Evolutionary conservation across 2,113 vertebrate genomes (phyloP), one percentile per base, ranked within the genome.

Genomic region (Ctenodactylus gundi): DNA sequence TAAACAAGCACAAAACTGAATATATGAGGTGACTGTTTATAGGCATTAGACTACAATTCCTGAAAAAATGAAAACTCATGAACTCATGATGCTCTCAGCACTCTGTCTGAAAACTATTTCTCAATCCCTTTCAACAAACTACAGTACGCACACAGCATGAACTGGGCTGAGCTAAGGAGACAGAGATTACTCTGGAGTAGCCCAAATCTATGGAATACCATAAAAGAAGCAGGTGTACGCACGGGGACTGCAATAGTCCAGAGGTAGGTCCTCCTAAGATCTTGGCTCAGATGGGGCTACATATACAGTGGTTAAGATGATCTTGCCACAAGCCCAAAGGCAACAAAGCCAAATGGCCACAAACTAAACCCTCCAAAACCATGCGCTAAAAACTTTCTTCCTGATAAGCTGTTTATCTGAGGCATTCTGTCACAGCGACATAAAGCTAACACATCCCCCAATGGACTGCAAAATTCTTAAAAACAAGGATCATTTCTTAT

Each of bases 401-500:
- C 64, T 51, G 27, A 7, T 39, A 65, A 64, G n/a, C 34, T 68
- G 17, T 68, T n/a, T 89, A 72, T 44, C 75, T 55, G 27, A 3
- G 39, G 53, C 44, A 68, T 78, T 78, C 17, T 67, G 36, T 65
- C 46, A 65, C 58, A 78, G 36, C n/a, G 62, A 57, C 39, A 57
- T 51, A 80, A 78, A 80, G 49, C 41, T 31, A 81, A 70, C 39
- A 36, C 25, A 60, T 34, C 11, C 53, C 72, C 86, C 65, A 53
- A 15, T 90, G 53, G 39, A 89, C 9, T 85, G 27, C 11, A 82
- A 82, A 55, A 76, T 60, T 94, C 57, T 75, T 73, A 84, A 93
- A 95, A 88, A 73, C 25, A 76, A 36, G 67, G 18, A 39, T 94
- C 13, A 76, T 85, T 78, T 80, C 93, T 80, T 36, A 90, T 78